Conservation (phyloP, 2,888 invertebrate genomes). For the Alcis repandata region DNA sequence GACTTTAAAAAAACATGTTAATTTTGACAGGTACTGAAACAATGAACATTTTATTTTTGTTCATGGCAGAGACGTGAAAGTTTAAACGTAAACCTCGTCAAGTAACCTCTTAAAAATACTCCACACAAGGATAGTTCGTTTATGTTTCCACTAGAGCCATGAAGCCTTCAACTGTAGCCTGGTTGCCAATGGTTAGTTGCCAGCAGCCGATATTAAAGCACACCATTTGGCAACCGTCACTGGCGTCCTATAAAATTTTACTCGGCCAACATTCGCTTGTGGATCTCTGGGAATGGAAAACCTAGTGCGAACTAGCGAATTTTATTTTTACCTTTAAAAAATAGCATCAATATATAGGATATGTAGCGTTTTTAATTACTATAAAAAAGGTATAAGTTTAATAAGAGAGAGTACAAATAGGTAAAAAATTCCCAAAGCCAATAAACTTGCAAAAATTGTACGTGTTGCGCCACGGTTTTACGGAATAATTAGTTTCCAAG, state of each 20-base stretch:
- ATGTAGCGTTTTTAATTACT: neutral
- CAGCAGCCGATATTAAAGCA: constrained; percentile 72
- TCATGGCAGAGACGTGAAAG: no score
- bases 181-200: constrained; percentile 63
- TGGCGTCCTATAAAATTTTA: constrained; percentile 60
- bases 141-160: constrained; percentile 65
- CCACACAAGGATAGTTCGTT: constrained; percentile 47
- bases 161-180: constrained; percentile 53
- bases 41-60: no score
- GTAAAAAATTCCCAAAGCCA: no score
- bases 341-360: no score
- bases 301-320: constrained; percentile 36
- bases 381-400: neutral
- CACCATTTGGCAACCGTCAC: constrained; percentile 77
- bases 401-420: no score
- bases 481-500: no score
- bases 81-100: no score
- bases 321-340: constrained; percentile 34
- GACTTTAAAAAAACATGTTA: neutral
- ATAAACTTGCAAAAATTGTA: no score
- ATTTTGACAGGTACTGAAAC: neutral
- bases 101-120: constrained; percentile 15
- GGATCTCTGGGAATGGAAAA: constrained; percentile 31
- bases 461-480: no score
- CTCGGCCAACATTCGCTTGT: constrained; percentile 35